A percentile compares a stretch with the other conserved stretches of the same genome.
These are phyloP conservation scores for Chrysogorgia sp. DNA, from an alignment of 92 coral and sea anemone species.

Conservation along the genomic window DNA sequence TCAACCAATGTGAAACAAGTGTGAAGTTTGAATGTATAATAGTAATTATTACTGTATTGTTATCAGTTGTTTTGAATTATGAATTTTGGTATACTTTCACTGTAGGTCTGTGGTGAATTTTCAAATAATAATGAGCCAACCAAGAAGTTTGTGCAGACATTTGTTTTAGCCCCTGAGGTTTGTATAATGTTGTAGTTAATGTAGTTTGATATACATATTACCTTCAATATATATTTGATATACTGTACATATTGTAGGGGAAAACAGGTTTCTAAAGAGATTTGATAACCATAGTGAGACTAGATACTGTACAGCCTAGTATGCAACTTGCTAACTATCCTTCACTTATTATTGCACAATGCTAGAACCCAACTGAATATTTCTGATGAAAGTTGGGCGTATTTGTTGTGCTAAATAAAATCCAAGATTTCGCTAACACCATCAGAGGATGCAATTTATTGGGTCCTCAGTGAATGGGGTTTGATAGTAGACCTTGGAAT, in stretches of 20 bases:
- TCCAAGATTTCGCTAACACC: constrained; percentile 99
- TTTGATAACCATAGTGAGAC: no score
- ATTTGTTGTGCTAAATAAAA: constrained; percentile 81
- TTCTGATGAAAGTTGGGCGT: constrained; percentile 81
- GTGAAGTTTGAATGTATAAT: no score
- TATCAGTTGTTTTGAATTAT: background rate
- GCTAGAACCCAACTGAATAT: constrained; percentile 74
- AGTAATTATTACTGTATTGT: no score
- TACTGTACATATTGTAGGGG: no score
- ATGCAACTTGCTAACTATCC: no score
- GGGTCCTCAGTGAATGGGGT: constrained; percentile 88
- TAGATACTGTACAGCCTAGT: no score
- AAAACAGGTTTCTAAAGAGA: no score
- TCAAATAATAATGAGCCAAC: constrained; percentile 95
- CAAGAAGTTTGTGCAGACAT: constrained; percentile 95
- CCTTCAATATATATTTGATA: background rate
- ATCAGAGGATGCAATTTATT: constrained; percentile 55
- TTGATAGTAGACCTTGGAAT: constrained; percentile 97
- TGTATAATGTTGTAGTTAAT: background rate
- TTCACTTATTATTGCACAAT: constrained; percentile 42
- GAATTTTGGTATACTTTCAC: background rate
- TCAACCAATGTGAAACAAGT: no score
- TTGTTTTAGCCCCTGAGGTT: constrained; percentile 93
- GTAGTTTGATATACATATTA: background rate
- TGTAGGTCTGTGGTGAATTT: constrained; percentile 90